Conservation (phyloP, 2,888 invertebrate species). For the Polylopha cassiicola region DNA sequence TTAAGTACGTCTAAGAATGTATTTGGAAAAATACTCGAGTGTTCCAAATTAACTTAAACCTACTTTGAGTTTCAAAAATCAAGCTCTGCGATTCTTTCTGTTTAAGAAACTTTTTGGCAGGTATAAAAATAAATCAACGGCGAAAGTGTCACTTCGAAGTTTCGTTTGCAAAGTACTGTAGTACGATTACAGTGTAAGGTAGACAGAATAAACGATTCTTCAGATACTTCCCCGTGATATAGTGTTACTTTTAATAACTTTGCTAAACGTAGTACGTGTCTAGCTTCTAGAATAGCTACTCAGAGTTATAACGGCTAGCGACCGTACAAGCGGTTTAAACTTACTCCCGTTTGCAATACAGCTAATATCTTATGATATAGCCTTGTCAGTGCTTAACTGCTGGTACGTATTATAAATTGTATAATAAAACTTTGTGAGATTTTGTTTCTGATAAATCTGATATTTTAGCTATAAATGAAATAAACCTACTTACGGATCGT, state of each 20-base stretch:
- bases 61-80: no score
- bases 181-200: constrained; percentile 5
- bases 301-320: constrained; percentile 14
- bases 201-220: constrained; percentile 3
- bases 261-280: constrained; percentile 14
- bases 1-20: constrained; percentile 15
- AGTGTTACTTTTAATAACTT: constrained; percentile 21
- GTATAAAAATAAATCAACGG: not conserved
- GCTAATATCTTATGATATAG: constrained; percentile 9
- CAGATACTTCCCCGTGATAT: constrained; percentile 7
- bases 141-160: no score
- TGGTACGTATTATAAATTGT: no score
- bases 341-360: constrained; percentile 16
- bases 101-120: no score
- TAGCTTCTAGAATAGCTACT: constrained; percentile 10
- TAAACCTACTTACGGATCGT: no score
- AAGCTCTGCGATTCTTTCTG: no score
- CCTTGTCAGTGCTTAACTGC: no score
- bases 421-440: no score
- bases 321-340: constrained; percentile 15
- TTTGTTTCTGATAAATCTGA: no score
- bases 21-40: constrained; percentile 9
- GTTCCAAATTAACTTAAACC: no score
- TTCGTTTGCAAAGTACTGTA: constrained; percentile 5
- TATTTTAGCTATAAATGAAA: no score